A percentile compares a stretch with the other conserved stretches of the same genome.
These are phyloP conservation scores for Arnoldichthys spilopterus DNA, from an alignment of 2,797 vertebrate genomes.

Conservation along the genomic window DNA sequence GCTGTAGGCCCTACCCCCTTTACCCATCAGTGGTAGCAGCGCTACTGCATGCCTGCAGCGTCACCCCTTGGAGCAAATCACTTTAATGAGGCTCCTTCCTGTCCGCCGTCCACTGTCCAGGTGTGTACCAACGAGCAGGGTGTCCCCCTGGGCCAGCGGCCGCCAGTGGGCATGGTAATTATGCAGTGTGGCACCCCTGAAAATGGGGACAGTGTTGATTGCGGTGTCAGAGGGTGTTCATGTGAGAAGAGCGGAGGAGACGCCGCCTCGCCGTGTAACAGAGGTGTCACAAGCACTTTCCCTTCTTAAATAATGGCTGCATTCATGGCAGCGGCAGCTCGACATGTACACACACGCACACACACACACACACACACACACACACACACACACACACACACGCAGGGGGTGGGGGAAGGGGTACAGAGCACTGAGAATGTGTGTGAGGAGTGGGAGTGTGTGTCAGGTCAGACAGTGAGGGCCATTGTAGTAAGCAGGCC, in stretches of 20 bases:
- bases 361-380: slow-evolving; percentile 17
- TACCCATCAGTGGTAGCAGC: slow-evolving; percentile 53
- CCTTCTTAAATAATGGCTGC: slow-evolving; percentile 60
- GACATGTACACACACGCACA: slow-evolving; percentile 22
- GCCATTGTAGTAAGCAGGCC: slow-evolving; percentile 31
- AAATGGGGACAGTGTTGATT: slow-evolving; percentile 45
- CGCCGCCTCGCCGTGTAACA: slow-evolving; percentile 51
- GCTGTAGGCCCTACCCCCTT: slow-evolving; percentile 37
- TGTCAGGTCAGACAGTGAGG: slow-evolving; percentile 43
- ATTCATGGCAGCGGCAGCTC: slow-evolving; percentile 52
- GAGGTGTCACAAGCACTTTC: slow-evolving; percentile 66
- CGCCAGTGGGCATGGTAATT: slow-evolving; percentile 49
- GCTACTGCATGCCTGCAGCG: slow-evolving; percentile 32
- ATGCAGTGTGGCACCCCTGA: slow-evolving; percentile 49
- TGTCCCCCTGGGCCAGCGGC: slow-evolving; percentile 9
- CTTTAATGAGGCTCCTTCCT: slow-evolving; percentile 57
- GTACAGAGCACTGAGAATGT: slow-evolving; percentile 22
- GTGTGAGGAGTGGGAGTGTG: slow-evolving; percentile 33
- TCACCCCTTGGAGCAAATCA: slow-evolving; percentile 54
- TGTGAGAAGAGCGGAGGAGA: slow-evolving; percentile 56
- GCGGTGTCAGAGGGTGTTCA: slow-evolving; percentile 43
- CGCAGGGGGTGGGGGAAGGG: slow-evolving; percentile 6
- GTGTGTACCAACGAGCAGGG: slow-evolving; percentile 43
- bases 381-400: slow-evolving; percentile 19
- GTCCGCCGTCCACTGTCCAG: slow-evolving; percentile 44